A percentile compares a stretch with the other conserved stretches of the same genome.
Evolutionary conservation across 2,113 vertebrate species (phyloP).

Genomic region (Vombatus ursinus): DNA sequence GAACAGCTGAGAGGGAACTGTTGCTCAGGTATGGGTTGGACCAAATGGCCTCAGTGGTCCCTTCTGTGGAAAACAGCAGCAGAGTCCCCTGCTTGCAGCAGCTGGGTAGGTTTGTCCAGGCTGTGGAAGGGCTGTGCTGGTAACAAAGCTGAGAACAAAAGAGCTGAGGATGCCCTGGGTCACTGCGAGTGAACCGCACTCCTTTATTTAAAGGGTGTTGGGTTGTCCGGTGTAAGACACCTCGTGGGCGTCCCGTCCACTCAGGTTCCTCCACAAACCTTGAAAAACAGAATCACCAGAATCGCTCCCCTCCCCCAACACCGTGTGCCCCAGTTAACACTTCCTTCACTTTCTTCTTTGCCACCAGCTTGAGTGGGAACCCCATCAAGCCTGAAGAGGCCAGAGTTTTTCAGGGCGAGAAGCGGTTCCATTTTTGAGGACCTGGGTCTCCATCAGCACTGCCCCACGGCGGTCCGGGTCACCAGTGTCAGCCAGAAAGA

Average conservation of each 20-base stretch:
- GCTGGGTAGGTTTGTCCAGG: background rate
- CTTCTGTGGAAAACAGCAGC: no score
- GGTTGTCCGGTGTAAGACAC: background rate
- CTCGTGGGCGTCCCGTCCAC: background rate
- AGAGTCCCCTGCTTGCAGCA: background rate
- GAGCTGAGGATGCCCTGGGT: background rate
- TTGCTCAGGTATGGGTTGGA: background rate
- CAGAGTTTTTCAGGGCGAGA: slow-evolving; percentile 81
- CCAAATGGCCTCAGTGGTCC: background rate
- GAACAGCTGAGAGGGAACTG: background rate
- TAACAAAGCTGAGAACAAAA: background rate
- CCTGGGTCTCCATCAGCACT: background rate
- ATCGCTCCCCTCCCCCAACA: background rate
- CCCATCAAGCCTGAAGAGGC: slow-evolving; percentile 81
- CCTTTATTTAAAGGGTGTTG: no score
- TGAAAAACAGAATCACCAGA: background rate
- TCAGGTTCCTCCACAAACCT: background rate
- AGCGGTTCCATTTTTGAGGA: slow-evolving; percentile 82
- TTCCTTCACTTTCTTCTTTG: slow-evolving; percentile 46
- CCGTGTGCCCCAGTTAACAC: background rate
- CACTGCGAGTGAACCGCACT: background rate
- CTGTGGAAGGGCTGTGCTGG: background rate
- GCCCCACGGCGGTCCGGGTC: background rate
- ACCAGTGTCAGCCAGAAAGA: background rate
- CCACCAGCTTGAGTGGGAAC: slow-evolving; percentile 84